Evolutionary conservation across 2,113 vertebrate genomes (phyloP).

Genomic region (Peromyscus maniculatus): DNA sequence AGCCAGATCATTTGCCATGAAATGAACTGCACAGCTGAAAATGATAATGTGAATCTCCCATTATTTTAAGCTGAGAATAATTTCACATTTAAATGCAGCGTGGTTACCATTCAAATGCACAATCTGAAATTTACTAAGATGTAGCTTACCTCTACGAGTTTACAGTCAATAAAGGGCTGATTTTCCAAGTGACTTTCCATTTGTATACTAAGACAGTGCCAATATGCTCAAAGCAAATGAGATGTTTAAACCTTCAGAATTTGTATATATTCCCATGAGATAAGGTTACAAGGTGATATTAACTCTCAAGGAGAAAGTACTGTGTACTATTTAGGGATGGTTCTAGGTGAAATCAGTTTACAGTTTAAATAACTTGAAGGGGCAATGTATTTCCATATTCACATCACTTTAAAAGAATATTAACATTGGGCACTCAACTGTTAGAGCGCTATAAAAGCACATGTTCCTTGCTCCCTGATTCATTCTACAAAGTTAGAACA

Average conservation of each 20-base stretch:
- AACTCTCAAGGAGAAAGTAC: not conserved
- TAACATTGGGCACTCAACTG: not conserved
- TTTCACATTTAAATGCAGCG: not conserved
- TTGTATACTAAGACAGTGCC: not conserved
- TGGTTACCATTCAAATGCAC: not conserved
- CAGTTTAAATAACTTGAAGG: not conserved
- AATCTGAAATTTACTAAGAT: not conserved
- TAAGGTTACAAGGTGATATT: not conserved
- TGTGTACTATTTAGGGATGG: not conserved
- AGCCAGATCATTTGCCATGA: not conserved
- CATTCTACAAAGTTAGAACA: not conserved
- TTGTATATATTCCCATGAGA: not conserved
- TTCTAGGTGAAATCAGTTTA: not conserved
- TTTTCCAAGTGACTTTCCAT: not conserved
- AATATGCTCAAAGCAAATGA: not conserved
- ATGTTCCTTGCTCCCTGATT: not conserved
- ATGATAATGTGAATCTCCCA: not conserved
- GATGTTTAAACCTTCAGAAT: not conserved
- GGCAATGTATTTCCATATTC: not conserved
- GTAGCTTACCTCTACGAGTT: not conserved
- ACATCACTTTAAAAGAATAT: not conserved
- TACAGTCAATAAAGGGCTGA: not conserved
- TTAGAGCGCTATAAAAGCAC: not conserved
- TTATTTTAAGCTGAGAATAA: not conserved
- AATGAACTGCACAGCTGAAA: not conserved